Evolutionary conservation across 1,140 invertebrate genomes (phyloP).

Genomic region (Drosophila miranda): DNA sequence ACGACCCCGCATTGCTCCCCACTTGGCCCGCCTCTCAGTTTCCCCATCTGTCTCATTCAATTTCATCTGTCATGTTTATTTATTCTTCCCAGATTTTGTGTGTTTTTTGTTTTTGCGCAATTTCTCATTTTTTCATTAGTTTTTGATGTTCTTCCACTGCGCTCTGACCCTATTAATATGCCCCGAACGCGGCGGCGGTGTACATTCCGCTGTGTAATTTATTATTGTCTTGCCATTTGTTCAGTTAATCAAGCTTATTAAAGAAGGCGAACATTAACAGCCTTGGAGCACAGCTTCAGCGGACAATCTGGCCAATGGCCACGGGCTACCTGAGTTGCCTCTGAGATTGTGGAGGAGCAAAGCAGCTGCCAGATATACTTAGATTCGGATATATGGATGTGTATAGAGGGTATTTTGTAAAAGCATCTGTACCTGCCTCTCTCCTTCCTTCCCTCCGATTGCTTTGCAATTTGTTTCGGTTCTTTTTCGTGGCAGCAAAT

Average conservation of each 20-base stretch:
- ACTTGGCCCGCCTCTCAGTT: too few relatives aligned
- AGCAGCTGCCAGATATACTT: conserved; percentile 5
- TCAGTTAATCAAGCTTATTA: conserved; percentile 60
- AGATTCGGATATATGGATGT: conserved; percentile 7
- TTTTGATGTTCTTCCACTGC: conserved; percentile 14
- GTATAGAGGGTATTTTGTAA: conserved; percentile 11
- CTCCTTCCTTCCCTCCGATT: conserved; percentile 42
- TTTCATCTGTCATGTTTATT: conserved; percentile 70
- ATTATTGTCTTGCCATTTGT: conserved; percentile 54
- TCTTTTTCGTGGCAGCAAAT: conserved; percentile 65
- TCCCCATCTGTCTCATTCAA: conserved; percentile 9
- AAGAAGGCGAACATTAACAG: not conserved
- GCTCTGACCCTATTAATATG: conserved; percentile 61
- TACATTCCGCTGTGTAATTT: conserved; percentile 54
- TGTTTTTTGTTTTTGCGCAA: conserved; percentile 12
- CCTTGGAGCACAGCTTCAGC: too few relatives aligned
- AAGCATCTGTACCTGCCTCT: conserved; percentile 1
- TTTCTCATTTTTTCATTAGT: conserved; percentile 30
- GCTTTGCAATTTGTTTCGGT: conserved; percentile 78
- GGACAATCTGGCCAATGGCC: not conserved
- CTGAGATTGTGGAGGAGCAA: not conserved
- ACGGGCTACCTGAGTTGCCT: conserved; percentile 15
- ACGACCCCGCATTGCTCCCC: not conserved
- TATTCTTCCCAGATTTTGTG: conserved; percentile 41
- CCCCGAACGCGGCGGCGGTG: conserved; percentile 54